Conservation (phyloP, 2,113 vertebrate species). For the Centropus bengalensis region DNA sequence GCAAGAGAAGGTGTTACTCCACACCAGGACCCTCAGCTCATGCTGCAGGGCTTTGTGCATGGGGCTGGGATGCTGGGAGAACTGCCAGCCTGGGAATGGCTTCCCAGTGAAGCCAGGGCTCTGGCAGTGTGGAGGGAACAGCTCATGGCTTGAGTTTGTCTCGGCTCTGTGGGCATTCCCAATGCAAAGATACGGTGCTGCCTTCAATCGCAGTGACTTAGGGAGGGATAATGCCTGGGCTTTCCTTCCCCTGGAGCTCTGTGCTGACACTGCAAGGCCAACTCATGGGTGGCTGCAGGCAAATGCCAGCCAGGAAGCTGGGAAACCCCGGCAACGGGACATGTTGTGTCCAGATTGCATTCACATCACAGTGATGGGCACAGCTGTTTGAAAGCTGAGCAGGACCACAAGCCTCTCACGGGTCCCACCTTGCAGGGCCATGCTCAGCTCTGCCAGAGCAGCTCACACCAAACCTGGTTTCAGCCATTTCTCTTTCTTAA, state of each 20-base stretch:
- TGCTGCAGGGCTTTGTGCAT: rapidly evolving
- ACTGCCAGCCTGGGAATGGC: neutral
- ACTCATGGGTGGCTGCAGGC: neutral
- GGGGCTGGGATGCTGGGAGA: neutral
- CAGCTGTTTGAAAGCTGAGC: rapidly evolving
- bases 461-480: neutral
- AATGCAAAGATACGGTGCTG: neutral
- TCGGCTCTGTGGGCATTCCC: neutral
- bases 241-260: neutral
- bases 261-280: neutral
- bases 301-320: neutral
- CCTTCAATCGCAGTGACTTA: neutral
- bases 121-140: neutral
- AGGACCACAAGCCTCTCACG: neutral
- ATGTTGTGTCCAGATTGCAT: rapidly evolving
- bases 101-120: neutral
- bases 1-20: neutral
- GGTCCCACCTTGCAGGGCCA: neutral
- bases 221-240: neutral
- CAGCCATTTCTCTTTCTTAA: neutral
- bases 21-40: rapidly evolving
- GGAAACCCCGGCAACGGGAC: neutral
- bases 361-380: neutral
- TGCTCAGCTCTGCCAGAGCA: neutral
- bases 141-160: neutral